A percentile compares a stretch with the other conserved stretches of the same genome.
phyloP scores from a whole-genome alignment of 2,888 invertebrate genomes.

The Leptopterna dolabrata region DNA sequence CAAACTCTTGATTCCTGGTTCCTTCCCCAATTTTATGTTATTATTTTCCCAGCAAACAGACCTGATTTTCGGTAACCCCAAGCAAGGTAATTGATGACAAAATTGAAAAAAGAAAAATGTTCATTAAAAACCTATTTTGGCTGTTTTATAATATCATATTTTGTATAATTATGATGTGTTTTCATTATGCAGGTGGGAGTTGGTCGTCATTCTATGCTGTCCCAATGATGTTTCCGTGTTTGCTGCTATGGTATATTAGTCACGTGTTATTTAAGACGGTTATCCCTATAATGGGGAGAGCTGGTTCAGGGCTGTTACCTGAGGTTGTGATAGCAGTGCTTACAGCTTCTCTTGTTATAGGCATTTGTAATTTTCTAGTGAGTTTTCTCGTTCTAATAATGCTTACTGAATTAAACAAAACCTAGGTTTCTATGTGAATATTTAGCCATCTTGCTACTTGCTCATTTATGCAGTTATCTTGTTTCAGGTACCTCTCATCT shows the following conservation, averaged over 20 bases:
- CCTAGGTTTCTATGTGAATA: too few relatives aligned
- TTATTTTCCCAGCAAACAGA: too few relatives aligned
- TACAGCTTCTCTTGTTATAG: conserved; percentile 61
- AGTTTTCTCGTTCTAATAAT: conserved; percentile 43
- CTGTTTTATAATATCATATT: too few relatives aligned
- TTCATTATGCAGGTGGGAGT: conserved; percentile 68
- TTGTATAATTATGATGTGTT: background rate
- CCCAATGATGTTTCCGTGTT: conserved; percentile 73
- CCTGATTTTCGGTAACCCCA: too few relatives aligned
- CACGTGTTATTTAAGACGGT: conserved; percentile 79
- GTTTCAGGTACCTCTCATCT: conserved; percentile 68
- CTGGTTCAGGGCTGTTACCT: conserved; percentile 77
- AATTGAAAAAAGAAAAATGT: too few relatives aligned
- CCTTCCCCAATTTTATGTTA: too few relatives aligned
- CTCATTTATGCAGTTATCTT: conserved; percentile 32
- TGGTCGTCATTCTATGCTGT: conserved; percentile 71
- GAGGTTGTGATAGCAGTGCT: conserved; percentile 70
- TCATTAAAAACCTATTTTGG: too few relatives aligned
- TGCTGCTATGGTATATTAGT: conserved; percentile 78
- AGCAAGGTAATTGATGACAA: too few relatives aligned
- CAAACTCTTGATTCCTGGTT: too few relatives aligned
- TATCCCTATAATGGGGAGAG: conserved; percentile 84
- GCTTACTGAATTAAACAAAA: background rate
- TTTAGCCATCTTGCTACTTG: background rate
- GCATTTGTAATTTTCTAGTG: conserved; percentile 63